Evolutionary conservation across 2,888 invertebrate species (phyloP), one percentile per base, ranked within the genome.

Genomic region (Hydriomena furcata): DNA sequence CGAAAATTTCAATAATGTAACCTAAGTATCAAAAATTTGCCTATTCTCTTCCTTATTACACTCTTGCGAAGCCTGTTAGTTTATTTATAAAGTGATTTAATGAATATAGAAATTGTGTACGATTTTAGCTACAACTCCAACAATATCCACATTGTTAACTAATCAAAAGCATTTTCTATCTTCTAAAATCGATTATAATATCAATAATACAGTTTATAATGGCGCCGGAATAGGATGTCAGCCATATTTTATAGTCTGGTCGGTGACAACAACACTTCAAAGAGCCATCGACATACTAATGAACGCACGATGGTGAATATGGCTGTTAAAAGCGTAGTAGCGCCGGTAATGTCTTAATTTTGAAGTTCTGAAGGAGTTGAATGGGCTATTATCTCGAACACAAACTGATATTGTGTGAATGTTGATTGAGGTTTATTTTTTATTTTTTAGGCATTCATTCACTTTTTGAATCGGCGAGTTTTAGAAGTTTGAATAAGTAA

Each of bases 261-360:
- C 12, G 12, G 28, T 7, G 12, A 24, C 28, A 34, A 11, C 28
- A 17, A 13, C 27, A 41, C 48, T 24, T 48, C 48, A 48, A 48
- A 48, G 41, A 7, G 11, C 10, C 13, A 41, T 36, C n/a, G 48
- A 48, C 47, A 34, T 12, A 40, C 35, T 35, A 30, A 41, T 41
- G 40, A 47, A 41, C 41, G 8, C 25, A 12, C 13, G 21, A 13
- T 31, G 21, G 11, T 34, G 11, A 24, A 20, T 30, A 10, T 44
- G 24, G 24, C 23, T 17, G 27, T 24, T 37, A 37, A 37, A 49
- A 43, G 24, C 6, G 11, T 1, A 25, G 11, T 20, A 27, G 25
- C 21, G 36, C 42, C 74, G 76, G 78, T 81, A 79, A 82, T 74
- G 74, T 73, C 49, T 34, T 51, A 57, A 61, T 66, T 65, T 64